Percentiles rank a stretch among this genome's conserved stretches.
Conservation (phyloP, 2,113 vertebrate species). For the Hippopotamus amphibius region DNA sequence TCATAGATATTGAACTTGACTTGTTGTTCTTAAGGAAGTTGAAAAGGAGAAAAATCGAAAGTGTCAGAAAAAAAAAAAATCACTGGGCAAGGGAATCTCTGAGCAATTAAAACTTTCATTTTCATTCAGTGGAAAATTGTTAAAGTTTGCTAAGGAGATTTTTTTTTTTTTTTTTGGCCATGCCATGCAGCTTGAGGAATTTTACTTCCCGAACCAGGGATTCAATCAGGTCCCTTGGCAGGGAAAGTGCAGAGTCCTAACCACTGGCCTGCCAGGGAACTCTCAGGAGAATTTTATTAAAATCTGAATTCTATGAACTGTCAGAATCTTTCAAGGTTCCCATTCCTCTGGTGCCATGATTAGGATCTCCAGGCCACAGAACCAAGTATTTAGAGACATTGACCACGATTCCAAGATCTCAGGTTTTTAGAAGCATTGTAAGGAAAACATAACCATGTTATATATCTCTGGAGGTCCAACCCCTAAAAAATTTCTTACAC, state of each 20-base stretch:
- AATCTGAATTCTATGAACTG: neutral
- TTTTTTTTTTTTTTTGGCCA: neutral
- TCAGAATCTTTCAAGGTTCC: neutral
- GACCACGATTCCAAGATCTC: neutral
- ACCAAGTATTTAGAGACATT: neutral
- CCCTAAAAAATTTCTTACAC: neutral
- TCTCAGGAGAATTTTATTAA: slow-evolving; percentile 16
- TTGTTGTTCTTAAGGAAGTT: neutral
- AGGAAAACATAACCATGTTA: neutral
- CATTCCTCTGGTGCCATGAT: neutral
- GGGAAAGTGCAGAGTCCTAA: neutral
- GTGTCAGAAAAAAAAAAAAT: neutral
- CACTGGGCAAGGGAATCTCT: neutral
- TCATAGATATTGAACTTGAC: neutral
- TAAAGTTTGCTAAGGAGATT: slow-evolving; percentile 21
- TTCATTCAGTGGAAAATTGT: neutral
- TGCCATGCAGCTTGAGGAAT: neutral
- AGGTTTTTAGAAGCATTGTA: neutral
- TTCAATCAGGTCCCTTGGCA: neutral
- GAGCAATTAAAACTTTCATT: neutral
- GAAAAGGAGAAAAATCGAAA: slow-evolving; percentile 17
- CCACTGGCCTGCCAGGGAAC: neutral
- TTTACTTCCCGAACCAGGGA: neutral
- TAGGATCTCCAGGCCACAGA: neutral
- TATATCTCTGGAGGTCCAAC: neutral